Conservation (phyloP, 2,888 invertebrate species). For the Campoplex nolae region DNA sequence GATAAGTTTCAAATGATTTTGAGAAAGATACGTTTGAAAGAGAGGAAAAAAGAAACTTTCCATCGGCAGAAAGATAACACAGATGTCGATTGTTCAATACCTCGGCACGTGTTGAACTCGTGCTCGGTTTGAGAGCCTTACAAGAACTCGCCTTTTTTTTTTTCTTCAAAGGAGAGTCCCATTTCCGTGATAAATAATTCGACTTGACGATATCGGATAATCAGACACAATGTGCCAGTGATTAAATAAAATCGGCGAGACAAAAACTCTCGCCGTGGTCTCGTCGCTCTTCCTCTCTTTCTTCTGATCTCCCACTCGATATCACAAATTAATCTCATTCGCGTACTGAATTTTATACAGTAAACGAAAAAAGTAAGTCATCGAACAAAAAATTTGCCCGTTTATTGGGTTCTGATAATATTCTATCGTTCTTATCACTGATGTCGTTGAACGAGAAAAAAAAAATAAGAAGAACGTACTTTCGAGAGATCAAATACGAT, state of each 20-base stretch:
- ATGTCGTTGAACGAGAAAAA: neutral
- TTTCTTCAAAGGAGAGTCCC: neutral
- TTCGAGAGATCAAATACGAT: neutral
- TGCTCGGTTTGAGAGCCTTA: neutral
- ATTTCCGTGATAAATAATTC: conserved; percentile 11
- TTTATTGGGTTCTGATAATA: conserved; percentile 1
- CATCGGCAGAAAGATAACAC: conserved; percentile 11
- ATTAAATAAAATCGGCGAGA: neutral
- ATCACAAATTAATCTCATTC: neutral
- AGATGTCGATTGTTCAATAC: conserved; percentile 30
- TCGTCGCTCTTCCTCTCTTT: neutral
- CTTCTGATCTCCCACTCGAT: too few species aligned
- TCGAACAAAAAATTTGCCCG: neutral
- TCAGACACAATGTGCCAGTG: neutral
- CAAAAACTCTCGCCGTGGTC: neutral
- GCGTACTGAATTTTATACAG: neutral
- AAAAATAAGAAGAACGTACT: neutral
- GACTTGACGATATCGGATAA: neutral
- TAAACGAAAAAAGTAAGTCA: neutral
- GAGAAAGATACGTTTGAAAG: neutral
- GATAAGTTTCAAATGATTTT: neutral
- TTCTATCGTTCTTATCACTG: conserved; percentile 12
- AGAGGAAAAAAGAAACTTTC: conserved; percentile 16
- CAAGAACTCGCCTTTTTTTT: neutral
- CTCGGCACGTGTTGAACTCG: conserved; percentile 30